Base-by-base conservation (phyloP, 2,797 vertebrate species). In the Hirundo rustica region DNA sequence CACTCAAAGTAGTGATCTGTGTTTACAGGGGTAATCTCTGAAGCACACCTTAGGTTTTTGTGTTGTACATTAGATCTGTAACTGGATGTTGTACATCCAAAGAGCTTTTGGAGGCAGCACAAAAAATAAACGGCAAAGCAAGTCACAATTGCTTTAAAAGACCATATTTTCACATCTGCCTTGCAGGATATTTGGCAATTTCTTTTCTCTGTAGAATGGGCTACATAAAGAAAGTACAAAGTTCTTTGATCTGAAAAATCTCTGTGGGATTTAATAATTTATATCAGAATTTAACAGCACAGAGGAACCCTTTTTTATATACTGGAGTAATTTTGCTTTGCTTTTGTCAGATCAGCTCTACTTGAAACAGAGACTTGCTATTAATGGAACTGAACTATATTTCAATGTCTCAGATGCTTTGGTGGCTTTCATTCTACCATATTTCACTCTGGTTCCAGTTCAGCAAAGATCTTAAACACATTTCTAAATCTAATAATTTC, bases 231-330 rank as follows among this genome's bases (percentile, higher is more conserved):
- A 93, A 96, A 94, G 64, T 50, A 95, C 50, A 70, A 92, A 85
- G 44, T 60, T 90, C 61, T 65, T 96, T 97, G 90, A 97, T 94
- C 87, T 92, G 54, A 93, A 89, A 87, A 54, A 26, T 81, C 82
- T 76, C 83, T 42, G 60, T 77, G 77, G 89, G 83, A 74, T 94
- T 96, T 94, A 95, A 88, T 96, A 90, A 96, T 96, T 95, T 95
- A 94, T 93, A 95, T 93, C 75, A 94, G 61, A 94, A 93, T 91
- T 95, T 95, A 94, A 77, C 65, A 92, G 60, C 91, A 89, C 76
- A 91, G 62, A 86, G 76, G 60, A 95, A 93, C 82, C 17, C 36
- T 34, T 91, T 94, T 95, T 95, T 86, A 96, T 91, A 77, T 86
- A 88, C 58, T 84, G n/a, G 30, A 95, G 75, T 83, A 91, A 80